A percentile compares a stretch with the other conserved stretches of the same genome.
Evolutionary conservation across 2,113 vertebrate species (phyloP).

Genomic region (Thamnaconus septentrionalis): DNA sequence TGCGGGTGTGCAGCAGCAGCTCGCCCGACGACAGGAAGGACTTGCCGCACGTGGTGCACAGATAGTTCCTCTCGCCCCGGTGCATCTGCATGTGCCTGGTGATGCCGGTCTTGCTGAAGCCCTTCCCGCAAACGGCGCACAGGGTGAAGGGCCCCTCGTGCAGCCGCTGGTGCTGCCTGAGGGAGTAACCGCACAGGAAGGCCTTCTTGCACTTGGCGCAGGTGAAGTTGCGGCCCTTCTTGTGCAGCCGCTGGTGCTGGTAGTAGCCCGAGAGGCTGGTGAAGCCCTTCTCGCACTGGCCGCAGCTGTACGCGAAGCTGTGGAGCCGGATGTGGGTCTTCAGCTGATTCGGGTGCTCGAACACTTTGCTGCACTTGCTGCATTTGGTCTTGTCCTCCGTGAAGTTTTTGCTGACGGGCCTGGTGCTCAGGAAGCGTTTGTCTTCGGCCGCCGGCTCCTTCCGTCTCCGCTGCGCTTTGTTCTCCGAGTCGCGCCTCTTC

Average conservation of each 20-base stretch:
- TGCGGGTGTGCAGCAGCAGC: slow-evolving; percentile 57
- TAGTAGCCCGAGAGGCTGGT: slow-evolving; percentile 54
- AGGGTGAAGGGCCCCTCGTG: slow-evolving; percentile 47
- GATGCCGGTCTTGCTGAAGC: slow-evolving; percentile 52
- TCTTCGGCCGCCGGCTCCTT: slow-evolving; percentile 41
- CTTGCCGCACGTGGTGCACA: slow-evolving; percentile 65
- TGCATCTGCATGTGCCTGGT: slow-evolving; percentile 65
- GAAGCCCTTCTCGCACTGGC: slow-evolving; percentile 64
- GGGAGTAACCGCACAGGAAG: slow-evolving; percentile 56
- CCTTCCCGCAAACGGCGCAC: slow-evolving; percentile 54
- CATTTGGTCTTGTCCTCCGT: slow-evolving; percentile 51
- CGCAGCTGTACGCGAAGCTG: slow-evolving; percentile 44
- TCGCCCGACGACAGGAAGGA: slow-evolving; percentile 63
- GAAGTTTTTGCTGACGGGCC: slow-evolving; percentile 37
- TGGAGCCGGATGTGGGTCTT: slow-evolving; percentile 57
- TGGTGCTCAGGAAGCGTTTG: slow-evolving; percentile 49
- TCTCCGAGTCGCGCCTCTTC: slow-evolving; percentile 37
- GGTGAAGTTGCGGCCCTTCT: slow-evolving; percentile 41
- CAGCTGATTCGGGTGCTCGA: slow-evolving; percentile 60
- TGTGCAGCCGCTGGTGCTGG: slow-evolving; percentile 64
- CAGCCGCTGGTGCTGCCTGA: slow-evolving; percentile 55
- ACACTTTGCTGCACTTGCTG: slow-evolving; percentile 44
- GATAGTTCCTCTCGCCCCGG: slow-evolving; percentile 57
- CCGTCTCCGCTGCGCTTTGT: slow-evolving; percentile 2
- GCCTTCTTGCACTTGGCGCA: slow-evolving; percentile 59